Evolutionary conservation across 2,113 vertebrate genomes (phyloP), one percentile per base, ranked within the genome.

Genomic region (Baryphthengus martii): DNA sequence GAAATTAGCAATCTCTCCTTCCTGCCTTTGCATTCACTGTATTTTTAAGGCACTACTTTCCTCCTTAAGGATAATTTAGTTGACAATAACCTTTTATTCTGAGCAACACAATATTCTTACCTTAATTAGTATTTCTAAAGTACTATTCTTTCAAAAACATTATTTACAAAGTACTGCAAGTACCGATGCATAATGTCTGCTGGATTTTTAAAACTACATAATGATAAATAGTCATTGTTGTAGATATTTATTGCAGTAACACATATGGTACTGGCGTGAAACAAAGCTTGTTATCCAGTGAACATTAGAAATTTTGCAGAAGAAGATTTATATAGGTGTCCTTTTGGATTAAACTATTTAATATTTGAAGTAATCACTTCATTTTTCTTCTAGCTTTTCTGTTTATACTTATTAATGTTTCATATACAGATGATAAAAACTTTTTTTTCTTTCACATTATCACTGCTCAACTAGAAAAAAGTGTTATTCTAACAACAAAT

Each of bases 331-430:
- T 87, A 5, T 72, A 52, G 5, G 13, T 56, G 16, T 82, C 25
- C 40, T 96, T 73, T 83, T 78, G 63, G 47, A 82, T 89, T 95
- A 79, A 97, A 73, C 13, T 85, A 37, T 56, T 95, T 81, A 79
- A 23, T 61, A 29, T 67, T 76, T 84, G 70, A 94, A 72, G 5
- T 67, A 94, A 88, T 76, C 40, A 42, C 40, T 17, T 61, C 2
- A 58, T 94, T 96, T 96, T 95, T 92, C 59, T 92, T 67, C 45
- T 58, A 67, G 4, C 28, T 93, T 94, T 90, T 93, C 13, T 80
- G 26, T 85, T 84, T 84, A 39, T 31, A 61, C 17, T 18, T 49
- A 56, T 15, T 65, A 91, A 56, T 96, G 17, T 71, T 89, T 93
- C 49, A 85, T 61, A 61, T n/a, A 11, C 11, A 49, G 9, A 42